These are phyloP conservation scores for Sterrhoptilus dennistouni DNA, from an alignment of 2,113 vertebrate genomes.

Conservation along the genomic window DNA sequence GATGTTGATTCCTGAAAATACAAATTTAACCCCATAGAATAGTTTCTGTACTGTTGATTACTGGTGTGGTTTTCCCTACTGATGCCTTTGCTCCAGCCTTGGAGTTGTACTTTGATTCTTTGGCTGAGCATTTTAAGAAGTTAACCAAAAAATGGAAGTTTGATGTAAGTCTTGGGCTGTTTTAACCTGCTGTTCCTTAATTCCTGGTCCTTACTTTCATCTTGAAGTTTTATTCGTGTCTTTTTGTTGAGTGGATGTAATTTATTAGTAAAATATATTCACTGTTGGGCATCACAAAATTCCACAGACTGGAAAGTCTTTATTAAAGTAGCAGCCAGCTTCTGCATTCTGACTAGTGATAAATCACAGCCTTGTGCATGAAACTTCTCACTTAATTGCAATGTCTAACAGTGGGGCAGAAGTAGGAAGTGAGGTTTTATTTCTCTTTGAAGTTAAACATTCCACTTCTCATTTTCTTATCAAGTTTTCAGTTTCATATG, in stretches of 20 bases:
- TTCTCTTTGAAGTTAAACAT: constrained; percentile 44
- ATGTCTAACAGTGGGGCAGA: background rate
- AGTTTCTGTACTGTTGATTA: background rate
- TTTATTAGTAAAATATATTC: background rate
- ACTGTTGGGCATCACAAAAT: background rate
- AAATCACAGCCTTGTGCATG: background rate
- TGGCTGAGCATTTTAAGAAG: background rate
- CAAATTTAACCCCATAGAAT: background rate
- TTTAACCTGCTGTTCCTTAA: background rate
- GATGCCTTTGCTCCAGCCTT: background rate
- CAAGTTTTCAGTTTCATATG: constrained; percentile 43
- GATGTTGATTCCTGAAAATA: background rate
- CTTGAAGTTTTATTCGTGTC: background rate
- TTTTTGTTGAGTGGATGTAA: background rate
- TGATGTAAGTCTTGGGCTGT: background rate
- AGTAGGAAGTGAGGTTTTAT: constrained; percentile 17
- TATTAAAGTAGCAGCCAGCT: background rate
- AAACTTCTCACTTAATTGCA: background rate
- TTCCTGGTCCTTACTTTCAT: background rate
- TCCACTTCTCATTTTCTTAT: constrained; percentile 40
- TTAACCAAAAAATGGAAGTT: background rate
- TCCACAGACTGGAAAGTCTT: background rate
- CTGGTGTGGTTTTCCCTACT: background rate
- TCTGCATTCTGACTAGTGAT: background rate
- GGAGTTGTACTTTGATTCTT: background rate